Conservation (phyloP, 2,888 invertebrate genomes). For the Pandemis heparana region DNA sequence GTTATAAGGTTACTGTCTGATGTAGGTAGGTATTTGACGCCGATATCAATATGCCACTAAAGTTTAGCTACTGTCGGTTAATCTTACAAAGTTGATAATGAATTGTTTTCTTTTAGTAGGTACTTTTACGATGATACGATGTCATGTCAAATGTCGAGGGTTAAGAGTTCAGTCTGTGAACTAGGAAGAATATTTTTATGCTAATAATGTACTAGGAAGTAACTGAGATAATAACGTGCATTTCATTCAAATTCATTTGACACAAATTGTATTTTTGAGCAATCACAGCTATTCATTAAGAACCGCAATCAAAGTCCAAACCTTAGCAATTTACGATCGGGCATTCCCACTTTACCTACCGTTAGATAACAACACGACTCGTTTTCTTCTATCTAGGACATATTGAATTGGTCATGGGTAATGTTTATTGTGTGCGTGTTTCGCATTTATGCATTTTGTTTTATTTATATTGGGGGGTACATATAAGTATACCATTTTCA, state of each 20-base stretch:
- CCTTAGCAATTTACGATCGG: not conserved
- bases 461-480: too few relatives aligned
- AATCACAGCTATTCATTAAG: not conserved
- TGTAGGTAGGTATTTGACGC: not conserved
- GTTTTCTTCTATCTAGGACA: too few relatives aligned
- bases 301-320: not conserved
- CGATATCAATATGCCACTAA: not conserved
- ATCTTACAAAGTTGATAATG: not conserved
- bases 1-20: not conserved
- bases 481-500: too few relatives aligned
- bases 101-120: not conserved
- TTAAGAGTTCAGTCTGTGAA: slow-evolving; percentile 30
- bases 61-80: not conserved
- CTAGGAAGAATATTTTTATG: not conserved
- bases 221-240: not conserved
- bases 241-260: not conserved
- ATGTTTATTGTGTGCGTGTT: too few relatives aligned
- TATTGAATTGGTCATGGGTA: too few relatives aligned
- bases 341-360: too few relatives aligned
- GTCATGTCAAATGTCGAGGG: not conserved
- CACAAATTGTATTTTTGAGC: not conserved
- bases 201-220: not conserved
- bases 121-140: not conserved
- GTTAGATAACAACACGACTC: too few relatives aligned
- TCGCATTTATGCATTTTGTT: too few relatives aligned